Percentiles rank a stretch among this genome's conserved stretches.
Conservation (phyloP, 2,797 vertebrate genomes). For the Notolepis coatsorum region DNA sequence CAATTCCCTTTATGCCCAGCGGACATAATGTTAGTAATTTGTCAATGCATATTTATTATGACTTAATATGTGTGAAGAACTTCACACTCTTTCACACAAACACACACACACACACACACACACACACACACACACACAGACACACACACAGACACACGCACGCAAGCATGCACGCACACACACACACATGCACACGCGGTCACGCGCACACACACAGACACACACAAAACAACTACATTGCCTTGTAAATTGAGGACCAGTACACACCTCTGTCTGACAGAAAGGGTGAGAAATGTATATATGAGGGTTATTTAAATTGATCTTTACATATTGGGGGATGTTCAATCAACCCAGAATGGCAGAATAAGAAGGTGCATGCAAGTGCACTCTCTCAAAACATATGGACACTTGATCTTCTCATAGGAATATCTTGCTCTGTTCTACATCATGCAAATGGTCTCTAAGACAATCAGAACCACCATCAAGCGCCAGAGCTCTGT, state of each 20-base stretch:
- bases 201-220: too few relatives aligned
- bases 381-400: slow-evolving; percentile 44
- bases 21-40: slow-evolving; percentile 25
- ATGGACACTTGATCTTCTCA: slow-evolving; percentile 56
- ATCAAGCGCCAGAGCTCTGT: slow-evolving; percentile 50
- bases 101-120: too few relatives aligned
- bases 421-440: slow-evolving; percentile 44
- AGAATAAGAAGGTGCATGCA: slow-evolving; percentile 28
- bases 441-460: slow-evolving; percentile 23
- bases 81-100: too few relatives aligned
- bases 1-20: not conserved
- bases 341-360: slow-evolving; percentile 23
- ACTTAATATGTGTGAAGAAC: slow-evolving; percentile 33
- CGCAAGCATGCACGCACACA: too few relatives aligned
- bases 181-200: too few relatives aligned
- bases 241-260: not conserved
- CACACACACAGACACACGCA: too few relatives aligned
- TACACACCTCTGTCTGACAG: not conserved
- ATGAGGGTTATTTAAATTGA: not conserved
- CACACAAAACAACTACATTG: slow-evolving; percentile 9
- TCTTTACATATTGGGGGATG: not conserved
- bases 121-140: too few relatives aligned
- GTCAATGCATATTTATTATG: slow-evolving; percentile 27
- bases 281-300: not conserved
- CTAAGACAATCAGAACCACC: slow-evolving; percentile 50